phyloP scores from a whole-genome alignment of 1,140 invertebrate genomes.

The Chrysomallon squamiferum region DNA sequence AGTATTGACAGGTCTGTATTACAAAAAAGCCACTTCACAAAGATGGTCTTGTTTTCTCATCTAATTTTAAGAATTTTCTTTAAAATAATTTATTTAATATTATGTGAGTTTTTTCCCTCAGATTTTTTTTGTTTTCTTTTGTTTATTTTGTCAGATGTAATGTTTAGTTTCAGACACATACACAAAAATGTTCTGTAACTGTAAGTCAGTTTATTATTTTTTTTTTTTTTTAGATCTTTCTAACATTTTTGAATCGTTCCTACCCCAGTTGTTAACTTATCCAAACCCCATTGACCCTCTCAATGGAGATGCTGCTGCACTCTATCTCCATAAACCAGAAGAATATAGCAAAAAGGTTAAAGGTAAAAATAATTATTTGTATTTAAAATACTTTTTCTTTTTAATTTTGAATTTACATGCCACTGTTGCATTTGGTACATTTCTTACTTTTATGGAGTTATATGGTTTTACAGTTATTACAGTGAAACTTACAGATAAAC shows the following conservation, averaged over 20 bases:
- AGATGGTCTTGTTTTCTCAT: too few species aligned
- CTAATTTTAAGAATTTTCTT: too few species aligned
- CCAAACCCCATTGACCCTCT: conserved; percentile 99
- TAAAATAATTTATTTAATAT: too few species aligned
- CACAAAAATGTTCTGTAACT: too few species aligned
- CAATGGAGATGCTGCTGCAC: conserved; percentile 98
- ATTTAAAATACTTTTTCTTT: not conserved
- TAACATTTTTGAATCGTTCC: conserved; percentile 99
- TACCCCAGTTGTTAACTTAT: conserved; percentile 97
- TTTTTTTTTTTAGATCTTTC: conserved; percentile 80
- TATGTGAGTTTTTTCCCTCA: too few species aligned
- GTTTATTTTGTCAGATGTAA: too few species aligned
- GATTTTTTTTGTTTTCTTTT: too few species aligned
- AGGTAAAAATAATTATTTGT: conserved; percentile 61
- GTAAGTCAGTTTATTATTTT: conserved; percentile 5
- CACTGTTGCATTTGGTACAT: not conserved
- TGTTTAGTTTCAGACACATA: too few species aligned
- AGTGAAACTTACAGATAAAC: not conserved
- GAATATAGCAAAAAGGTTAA: conserved; percentile 98
- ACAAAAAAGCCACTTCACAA: too few species aligned
- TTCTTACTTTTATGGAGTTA: not conserved
- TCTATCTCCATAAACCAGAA: conserved; percentile 99
- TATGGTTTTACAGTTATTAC: not conserved
- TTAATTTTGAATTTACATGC: not conserved
- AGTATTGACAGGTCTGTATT: too few species aligned